Percentiles rank a stretch among this genome's conserved stretches.
These are phyloP conservation scores for Nysson spinosus DNA, from an alignment of 2,888 invertebrate species.

Conservation along the genomic window DNA sequence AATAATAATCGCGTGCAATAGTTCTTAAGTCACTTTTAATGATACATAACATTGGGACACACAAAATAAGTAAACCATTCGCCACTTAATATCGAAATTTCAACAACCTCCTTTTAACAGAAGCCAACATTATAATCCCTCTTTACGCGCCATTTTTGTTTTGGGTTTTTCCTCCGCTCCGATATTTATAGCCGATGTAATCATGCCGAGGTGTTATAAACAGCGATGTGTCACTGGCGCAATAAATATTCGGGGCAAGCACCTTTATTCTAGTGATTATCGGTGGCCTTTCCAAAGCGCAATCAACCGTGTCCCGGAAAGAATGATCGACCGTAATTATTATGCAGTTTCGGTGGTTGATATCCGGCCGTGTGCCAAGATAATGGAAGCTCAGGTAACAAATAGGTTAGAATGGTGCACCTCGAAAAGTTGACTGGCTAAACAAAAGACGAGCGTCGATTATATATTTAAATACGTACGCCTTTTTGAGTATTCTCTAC, in stretches of 20 bases:
- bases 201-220: neutral
- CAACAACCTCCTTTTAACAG: too few species aligned
- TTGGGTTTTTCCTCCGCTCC: too few species aligned
- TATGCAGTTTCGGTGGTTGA: neutral
- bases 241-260: neutral
- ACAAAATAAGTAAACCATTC: too few species aligned
- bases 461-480: neutral
- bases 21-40: too few species aligned
- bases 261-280: slow-evolving; percentile 4
- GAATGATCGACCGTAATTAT: slow-evolving; percentile 2
- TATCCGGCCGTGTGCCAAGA: neutral
- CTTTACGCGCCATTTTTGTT: too few species aligned
- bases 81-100: too few species aligned
- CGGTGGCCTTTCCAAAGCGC: neutral
- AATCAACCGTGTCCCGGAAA: neutral
- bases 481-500: neutral
- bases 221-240: neutral
- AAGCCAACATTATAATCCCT: too few species aligned
- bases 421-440: neutral
- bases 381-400: slow-evolving; percentile 7
- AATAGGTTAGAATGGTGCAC: neutral
- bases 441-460: slow-evolving; percentile 2
- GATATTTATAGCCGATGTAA: neutral
- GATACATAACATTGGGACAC: too few species aligned
- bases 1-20: too few species aligned